Conservation (phyloP, 2,888 invertebrate genomes). For the Thecocarcelia acutangulata region DNA sequence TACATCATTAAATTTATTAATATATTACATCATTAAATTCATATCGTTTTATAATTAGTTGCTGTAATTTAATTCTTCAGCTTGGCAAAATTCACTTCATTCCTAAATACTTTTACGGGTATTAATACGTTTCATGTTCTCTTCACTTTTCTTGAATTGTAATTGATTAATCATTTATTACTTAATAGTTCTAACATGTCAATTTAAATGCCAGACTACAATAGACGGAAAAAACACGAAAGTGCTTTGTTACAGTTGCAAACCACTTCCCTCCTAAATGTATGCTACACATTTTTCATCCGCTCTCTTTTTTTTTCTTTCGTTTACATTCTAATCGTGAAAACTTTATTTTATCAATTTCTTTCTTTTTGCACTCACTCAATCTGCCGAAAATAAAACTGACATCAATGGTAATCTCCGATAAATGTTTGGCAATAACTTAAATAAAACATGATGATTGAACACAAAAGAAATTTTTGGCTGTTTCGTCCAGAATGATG, state of each 20-base stretch:
- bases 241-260: neutral
- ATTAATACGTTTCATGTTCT: neutral
- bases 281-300: slow-evolving; percentile 47
- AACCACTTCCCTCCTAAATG: neutral
- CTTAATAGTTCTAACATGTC: slow-evolving; percentile 29
- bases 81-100: neutral
- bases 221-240: neutral
- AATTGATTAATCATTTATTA: slow-evolving; percentile 39
- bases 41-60: too few species aligned
- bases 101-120: neutral
- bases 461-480: slow-evolving; percentile 39
- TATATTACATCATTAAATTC: too few species aligned
- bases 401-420: slow-evolving; percentile 66
- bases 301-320: neutral
- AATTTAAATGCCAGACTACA: slow-evolving; percentile 23
- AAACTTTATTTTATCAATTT: slow-evolving; percentile 38
- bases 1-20: too few species aligned
- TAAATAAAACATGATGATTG: slow-evolving; percentile 61
- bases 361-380: slow-evolving; percentile 14
- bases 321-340: slow-evolving; percentile 15
- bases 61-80: too few species aligned
- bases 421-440: slow-evolving; percentile 69
- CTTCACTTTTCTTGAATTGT: too few species aligned
- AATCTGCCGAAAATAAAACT: slow-evolving; percentile 37
- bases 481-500: neutral